These are phyloP conservation scores for Cryptotermes secundus DNA, from an alignment of 1,140 invertebrate genomes.

Conservation along the genomic window DNA sequence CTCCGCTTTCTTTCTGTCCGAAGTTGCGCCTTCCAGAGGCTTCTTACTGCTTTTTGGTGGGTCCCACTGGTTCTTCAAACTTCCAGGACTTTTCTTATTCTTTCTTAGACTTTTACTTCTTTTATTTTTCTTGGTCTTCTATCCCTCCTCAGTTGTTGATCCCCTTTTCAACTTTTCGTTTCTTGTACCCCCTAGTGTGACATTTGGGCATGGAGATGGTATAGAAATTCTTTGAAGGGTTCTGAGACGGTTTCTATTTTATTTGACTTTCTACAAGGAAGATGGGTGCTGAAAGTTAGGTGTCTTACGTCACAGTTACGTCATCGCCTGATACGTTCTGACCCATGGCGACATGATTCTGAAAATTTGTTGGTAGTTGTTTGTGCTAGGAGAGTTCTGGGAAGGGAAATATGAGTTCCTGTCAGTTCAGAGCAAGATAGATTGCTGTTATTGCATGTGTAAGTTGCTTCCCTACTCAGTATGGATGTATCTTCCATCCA, in stretches of 20 bases:
- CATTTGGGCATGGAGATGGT: background rate
- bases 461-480: background rate
- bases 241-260: background rate
- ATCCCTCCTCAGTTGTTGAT: conserved; percentile 23
- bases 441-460: background rate
- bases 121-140: background rate
- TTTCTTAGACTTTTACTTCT: conserved; percentile 3
- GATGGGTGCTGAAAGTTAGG: conserved; percentile 30
- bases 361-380: background rate
- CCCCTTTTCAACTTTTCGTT: background rate
- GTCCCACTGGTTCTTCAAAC: conserved; percentile 20
- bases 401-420: background rate
- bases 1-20: background rate
- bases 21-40: background rate
- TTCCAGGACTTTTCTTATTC: conserved; percentile 20
- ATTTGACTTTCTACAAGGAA: background rate
- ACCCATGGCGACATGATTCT: background rate
- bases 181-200: conserved; percentile 21
- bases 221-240: background rate
- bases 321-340: background rate
- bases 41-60: background rate
- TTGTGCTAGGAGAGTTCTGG: background rate
- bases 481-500: background rate
- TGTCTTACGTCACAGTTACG: background rate
- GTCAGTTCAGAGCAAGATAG: background rate